Evolutionary conservation across 2,797 vertebrate species (phyloP), one percentile per base, ranked within the genome.

Genomic region (Melopsittacus undulatus): DNA sequence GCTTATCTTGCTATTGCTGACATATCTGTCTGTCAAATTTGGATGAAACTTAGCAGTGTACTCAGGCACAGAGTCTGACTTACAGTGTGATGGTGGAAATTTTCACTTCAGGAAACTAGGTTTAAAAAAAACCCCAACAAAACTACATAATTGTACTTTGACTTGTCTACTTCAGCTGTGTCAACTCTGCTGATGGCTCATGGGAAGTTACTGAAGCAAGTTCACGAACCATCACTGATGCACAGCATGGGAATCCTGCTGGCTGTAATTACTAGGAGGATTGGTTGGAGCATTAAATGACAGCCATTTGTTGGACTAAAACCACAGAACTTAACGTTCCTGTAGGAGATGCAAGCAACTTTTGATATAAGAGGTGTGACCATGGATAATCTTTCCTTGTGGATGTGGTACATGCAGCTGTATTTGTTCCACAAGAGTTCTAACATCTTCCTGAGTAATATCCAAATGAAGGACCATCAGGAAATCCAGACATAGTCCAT

Each of bases 201-300:
- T 2, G 54, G 79, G 93, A 94, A 95, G 76, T 75, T 75, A 81
- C 68, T 83, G 90, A 83, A 95, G 66, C 38, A 66, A 84, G 77
- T 81, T 90, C 83, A 88, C 2, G 0, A 93, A 72, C 77, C 90
- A 59, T 90, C 85, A 70, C 85, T 80, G 94, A 92, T 94, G 68
- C 90, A 86, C 92, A 91, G 66, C 85, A 77, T 90, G 90, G 92
- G 73, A 94, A 83, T 26, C 64, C 79, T 62, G n/a, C 48, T 57
- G 87, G 42, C 29, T 57, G 75, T n/a, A 92, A 77, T 89, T 93
- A 69, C 86, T 59, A 45, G 70, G 26, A 83, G 27, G 49, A 49
- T 27, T 76, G 77, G 62, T 19, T 83, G 74, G 73, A 89, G 63
- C 77, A 73, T 57, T 89, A 90, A 76, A 38, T 81, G 74, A 56